Conservation (phyloP, 2,113 vertebrate genomes). For the Scortum barcoo region DNA sequence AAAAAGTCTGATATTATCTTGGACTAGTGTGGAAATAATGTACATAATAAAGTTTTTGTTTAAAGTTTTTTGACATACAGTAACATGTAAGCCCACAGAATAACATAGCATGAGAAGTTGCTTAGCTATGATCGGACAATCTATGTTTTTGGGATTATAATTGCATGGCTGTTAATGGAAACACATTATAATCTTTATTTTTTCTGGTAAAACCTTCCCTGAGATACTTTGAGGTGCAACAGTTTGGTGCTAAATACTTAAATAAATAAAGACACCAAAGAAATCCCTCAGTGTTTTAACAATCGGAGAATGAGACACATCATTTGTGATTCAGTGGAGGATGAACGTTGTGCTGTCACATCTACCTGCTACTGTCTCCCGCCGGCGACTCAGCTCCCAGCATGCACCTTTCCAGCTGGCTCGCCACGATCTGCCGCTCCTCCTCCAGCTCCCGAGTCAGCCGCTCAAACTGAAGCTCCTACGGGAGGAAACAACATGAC, state of each 20-base stretch:
- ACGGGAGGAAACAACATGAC: slow-evolving; percentile 67
- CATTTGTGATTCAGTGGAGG: neutral
- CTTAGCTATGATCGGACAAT: no score
- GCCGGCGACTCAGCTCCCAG: slow-evolving; percentile 97
- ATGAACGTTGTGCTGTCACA: fast-evolving
- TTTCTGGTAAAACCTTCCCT: no score
- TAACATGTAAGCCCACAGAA: no score
- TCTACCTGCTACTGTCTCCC: slow-evolving; percentile 95
- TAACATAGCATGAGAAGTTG: no score
- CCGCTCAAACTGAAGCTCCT: slow-evolving; percentile 99
- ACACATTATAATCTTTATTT: no score
- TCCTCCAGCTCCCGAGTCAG: slow-evolving; percentile 98
- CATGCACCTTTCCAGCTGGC: slow-evolving; percentile 99
- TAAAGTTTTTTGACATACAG: no score
- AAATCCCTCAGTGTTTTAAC: no score
- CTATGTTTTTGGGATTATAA: no score
- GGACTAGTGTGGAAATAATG: no score
- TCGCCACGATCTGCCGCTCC: slow-evolving; percentile 99
- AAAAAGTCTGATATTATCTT: no score
- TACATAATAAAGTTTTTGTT: no score
- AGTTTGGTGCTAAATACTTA: neutral
- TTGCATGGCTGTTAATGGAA: no score
- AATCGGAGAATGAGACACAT: neutral
- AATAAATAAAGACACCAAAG: neutral
- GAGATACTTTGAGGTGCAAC: neutral